Percentiles rank a stretch among this genome's conserved stretches.
Conservation (phyloP, 2,113 vertebrate species). For the Uria lomvia region DNA sequence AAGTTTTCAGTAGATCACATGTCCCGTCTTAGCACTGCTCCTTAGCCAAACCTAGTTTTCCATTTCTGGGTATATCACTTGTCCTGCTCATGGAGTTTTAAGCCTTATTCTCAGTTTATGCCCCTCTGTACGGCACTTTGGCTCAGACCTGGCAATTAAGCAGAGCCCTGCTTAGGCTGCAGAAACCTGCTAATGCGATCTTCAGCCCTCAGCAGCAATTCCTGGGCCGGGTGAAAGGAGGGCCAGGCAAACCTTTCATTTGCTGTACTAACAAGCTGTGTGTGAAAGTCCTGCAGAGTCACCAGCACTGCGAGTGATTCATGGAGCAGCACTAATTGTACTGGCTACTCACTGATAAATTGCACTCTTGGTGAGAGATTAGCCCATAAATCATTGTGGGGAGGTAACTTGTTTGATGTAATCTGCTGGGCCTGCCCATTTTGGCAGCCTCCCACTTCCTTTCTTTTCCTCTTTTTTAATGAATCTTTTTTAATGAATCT, state of each 20-base stretch:
- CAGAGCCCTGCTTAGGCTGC: neutral
- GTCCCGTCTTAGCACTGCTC: neutral
- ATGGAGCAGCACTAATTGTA: conserved; percentile 9
- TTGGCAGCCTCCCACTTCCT: neutral
- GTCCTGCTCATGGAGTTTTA: neutral
- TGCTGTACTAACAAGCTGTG: neutral
- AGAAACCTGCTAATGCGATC: neutral
- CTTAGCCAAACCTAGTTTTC: neutral
- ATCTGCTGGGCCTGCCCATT: neutral
- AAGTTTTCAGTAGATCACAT: neutral
- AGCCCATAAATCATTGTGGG: conserved; percentile 12
- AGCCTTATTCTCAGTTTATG: neutral
- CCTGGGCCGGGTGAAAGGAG: neutral
- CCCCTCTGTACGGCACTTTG: neutral
- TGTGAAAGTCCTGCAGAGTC: neutral
- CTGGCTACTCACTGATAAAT: neutral
- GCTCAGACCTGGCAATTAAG: neutral
- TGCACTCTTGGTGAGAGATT: neutral
- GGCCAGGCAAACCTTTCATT: neutral
- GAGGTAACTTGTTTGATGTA: neutral
- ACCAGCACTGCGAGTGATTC: neutral
- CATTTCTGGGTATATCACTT: neutral
- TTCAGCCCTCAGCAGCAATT: neutral
- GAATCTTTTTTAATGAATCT: neutral
- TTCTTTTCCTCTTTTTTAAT: neutral